These are phyloP conservation scores for Parotocinclus haroldoi DNA, from an alignment of 2,797 vertebrate genomes.

Conservation along the genomic window DNA sequence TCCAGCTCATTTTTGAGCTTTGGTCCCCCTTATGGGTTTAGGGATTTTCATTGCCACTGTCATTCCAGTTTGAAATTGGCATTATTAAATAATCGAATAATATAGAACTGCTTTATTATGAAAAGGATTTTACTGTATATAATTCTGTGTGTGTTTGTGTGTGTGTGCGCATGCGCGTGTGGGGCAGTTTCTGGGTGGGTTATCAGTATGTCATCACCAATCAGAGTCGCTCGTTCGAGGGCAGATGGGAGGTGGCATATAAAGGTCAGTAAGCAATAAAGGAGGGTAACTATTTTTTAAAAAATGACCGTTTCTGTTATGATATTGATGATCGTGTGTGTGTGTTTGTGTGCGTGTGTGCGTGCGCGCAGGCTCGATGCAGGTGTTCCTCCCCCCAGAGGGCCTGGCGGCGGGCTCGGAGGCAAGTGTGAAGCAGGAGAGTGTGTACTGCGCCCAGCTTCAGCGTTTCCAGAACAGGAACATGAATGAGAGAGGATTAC, in stretches of 20 bases:
- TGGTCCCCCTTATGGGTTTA: too few relatives aligned
- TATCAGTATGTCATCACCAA: conserved; percentile 96
- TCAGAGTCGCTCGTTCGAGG: conserved; percentile 87
- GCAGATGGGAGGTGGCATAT: conserved; percentile 94
- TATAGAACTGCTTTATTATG: too few relatives aligned
- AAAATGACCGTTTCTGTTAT: too few relatives aligned
- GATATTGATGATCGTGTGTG: not conserved
- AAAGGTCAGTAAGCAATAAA: conserved; percentile 85
- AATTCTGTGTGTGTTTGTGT: not conserved
- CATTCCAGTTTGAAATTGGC: too few relatives aligned
- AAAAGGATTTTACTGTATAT: too few relatives aligned
- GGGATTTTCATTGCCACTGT: too few relatives aligned
- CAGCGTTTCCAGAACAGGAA: conserved; percentile 88
- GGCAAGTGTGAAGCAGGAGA: conserved; percentile 80
- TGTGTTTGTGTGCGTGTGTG: conserved; percentile 1
- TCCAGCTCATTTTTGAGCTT: too few relatives aligned
- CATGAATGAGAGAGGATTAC: conserved; percentile 85
- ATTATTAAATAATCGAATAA: too few relatives aligned
- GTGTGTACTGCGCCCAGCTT: conserved; percentile 90
- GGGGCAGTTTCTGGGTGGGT: conserved; percentile 91
- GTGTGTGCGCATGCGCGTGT: conserved; percentile 56
- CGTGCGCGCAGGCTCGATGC: conserved; percentile 76
- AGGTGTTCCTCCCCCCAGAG: conserved; percentile 92
- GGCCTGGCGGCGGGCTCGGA: conserved; percentile 73
- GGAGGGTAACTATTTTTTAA: too few relatives aligned